Base-by-base conservation (phyloP, 1,140 invertebrate genomes). In the Drosophila sucinea region DNA sequence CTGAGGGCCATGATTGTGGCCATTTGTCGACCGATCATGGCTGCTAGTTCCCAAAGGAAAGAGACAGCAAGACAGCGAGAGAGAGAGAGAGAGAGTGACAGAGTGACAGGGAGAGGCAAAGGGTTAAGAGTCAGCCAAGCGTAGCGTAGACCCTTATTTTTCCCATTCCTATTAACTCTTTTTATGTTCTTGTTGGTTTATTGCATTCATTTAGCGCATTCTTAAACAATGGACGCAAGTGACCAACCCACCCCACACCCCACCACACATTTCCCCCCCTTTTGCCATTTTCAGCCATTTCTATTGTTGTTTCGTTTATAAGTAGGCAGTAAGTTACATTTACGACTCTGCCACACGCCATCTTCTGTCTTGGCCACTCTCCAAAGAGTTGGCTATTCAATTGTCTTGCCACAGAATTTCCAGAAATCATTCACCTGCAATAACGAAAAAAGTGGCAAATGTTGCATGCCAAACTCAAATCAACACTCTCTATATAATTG, bases 201-300 rank as follows among this genome's bases (percentile, higher is more conserved):
- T 84, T 79, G 81, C 81, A 77, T 80, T 80, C 81, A 81, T 84
- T 84, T 84, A 84, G 81, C 81, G 81, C 73, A 69, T 73, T 84
- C 64, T 63, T 62, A 41, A 65, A 66, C 65, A 40, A 69, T 17
- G 55, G 35, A 38, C 47, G 23, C 25, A 58, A 35, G 47, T 57
- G 25, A 32, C 25, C 47, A 25, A 5, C 44, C 44, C 8, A 51
- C 6, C 6, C 3, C 6, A 7, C 8, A 51, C 6, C 6, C 3
- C 6, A 7, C 44, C 8, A 6, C 17, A 23, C 23, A 27, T 23
- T 51, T 27, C 5, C 6, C 41, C 17, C 33, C 17, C 44, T 7
- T 47, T 3, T 51, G 23, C 23, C 25, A 7, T 51, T 51, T 27
- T 41, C 29, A 10, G 17, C 30, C 23, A 54, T 64, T 64, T 76